Base-by-base conservation (phyloP, 2,113 vertebrate species). In the Echinops telfairi region DNA sequence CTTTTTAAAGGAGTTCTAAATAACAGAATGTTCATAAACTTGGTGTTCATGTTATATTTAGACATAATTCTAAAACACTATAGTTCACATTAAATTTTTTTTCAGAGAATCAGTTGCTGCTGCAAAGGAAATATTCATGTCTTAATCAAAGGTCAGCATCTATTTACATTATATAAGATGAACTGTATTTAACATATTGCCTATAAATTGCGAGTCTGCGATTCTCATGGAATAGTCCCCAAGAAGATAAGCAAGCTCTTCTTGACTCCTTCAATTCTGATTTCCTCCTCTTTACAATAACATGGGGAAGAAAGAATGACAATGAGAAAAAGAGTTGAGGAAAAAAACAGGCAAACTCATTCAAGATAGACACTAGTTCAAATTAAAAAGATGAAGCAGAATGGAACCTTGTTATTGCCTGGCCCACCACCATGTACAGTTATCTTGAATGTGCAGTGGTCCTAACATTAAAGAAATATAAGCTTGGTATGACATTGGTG, bases 171-270 rank as follows among this genome's bases (percentile, higher is more conserved):
- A 90, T 92, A 78, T 68, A 92, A 94, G 86, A 93, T 82, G 91
- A 94, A 85, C 38, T 40, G 79, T 83, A 36, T 83, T 91, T 86
- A 77, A 95, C 73, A 96, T 95, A 71, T 31, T 95, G 64, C 85
- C 91, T 96, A 38, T 89, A 87, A 95, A 96, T 94, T 85, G 83
- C 85, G 96, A 79, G 80, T 88, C 64, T 89, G 58, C 38, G 93
- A 86, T 71, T 90, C 79, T 80, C 90, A 96, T 93, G 87, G 75
- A 94, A 58, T 86, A 96, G 47, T 90, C 95, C 84, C 84, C 96
- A 92, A 88, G 31, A 97, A 92, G 57, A 77, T 95, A 94, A 58
- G 91, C 82, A 97, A 92, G 80, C 76, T 78, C 7, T 68, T 33
- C 25, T 60, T 29, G 84, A 60, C 71, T 83, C 57, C 91, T 77